phyloP scores from a whole-genome alignment of 2,113 vertebrate species.

The Canis aureus region DNA sequence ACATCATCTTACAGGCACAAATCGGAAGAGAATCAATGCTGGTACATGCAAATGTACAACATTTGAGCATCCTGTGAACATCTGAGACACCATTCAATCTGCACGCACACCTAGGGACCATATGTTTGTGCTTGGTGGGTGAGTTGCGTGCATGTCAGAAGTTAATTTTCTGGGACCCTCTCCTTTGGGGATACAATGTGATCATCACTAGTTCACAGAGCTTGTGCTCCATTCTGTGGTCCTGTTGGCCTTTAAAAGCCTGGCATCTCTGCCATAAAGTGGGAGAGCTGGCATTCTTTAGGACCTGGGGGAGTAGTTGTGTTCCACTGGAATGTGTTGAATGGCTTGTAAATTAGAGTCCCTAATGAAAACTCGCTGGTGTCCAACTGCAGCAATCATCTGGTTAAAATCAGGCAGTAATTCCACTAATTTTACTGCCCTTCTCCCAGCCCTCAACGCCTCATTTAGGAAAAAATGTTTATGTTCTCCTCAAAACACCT shows the following conservation, averaged over 20 bases:
- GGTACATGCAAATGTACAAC: not conserved
- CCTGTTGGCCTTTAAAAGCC: constrained; percentile 72
- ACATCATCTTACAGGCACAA: not conserved
- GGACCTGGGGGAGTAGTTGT: constrained; percentile 91
- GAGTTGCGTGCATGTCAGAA: not conserved
- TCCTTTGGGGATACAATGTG: not conserved
- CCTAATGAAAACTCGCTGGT: constrained; percentile 97
- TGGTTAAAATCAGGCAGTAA: constrained; percentile 99
- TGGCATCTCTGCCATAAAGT: constrained; percentile 85
- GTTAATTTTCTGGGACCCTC: constrained; percentile 25
- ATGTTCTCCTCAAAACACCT: constrained; percentile 97
- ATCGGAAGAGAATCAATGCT: not conserved
- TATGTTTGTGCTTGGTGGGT: not conserved
- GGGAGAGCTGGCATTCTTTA: constrained; percentile 89
- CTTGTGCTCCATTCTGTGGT: rapidly evolving
- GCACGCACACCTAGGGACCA: constrained; percentile 16
- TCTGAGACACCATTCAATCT: constrained; percentile 68
- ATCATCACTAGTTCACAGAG: not conserved
- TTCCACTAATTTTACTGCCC: constrained; percentile 97
- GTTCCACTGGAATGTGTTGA: constrained; percentile 94
- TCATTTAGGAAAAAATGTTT: constrained; percentile 98
- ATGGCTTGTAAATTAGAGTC: constrained; percentile 98
- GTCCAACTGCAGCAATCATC: constrained; percentile 98
- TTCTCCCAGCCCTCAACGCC: constrained; percentile 95
- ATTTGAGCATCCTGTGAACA: not conserved